phyloP scores from a whole-genome alignment of 2,797 vertebrate species.

The Threskiornis aethiopicus region DNA sequence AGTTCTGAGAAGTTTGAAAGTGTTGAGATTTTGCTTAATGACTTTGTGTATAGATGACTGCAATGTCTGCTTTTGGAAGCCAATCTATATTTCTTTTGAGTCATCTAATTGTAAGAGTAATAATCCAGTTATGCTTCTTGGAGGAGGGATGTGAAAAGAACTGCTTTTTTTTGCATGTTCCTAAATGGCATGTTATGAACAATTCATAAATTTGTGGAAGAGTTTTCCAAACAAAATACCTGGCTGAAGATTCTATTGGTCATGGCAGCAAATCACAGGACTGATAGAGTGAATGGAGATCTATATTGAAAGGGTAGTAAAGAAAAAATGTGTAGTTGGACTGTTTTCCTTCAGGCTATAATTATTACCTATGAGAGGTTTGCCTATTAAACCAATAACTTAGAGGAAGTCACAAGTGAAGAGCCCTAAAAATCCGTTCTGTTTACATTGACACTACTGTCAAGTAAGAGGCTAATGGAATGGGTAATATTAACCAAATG shows the following conservation, averaged over 20 bases:
- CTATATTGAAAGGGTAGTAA: neutral
- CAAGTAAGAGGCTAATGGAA: neutral
- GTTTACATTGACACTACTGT: neutral
- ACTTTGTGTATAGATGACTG: neutral
- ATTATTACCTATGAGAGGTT: neutral
- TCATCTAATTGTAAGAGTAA: neutral
- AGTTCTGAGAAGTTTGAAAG: neutral
- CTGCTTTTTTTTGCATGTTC: neutral
- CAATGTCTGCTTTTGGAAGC: neutral
- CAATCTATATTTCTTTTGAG: neutral
- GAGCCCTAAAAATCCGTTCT: neutral
- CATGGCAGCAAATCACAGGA: neutral
- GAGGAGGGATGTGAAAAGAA: neutral
- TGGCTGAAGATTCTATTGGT: neutral
- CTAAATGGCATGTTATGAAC: neutral
- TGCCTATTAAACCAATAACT: neutral
- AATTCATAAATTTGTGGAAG: neutral
- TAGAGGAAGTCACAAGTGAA: neutral
- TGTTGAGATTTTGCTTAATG: neutral
- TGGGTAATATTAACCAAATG: neutral
- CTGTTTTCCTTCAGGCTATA: neutral
- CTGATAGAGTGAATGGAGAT: neutral
- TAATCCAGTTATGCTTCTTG: neutral
- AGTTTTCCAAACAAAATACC: neutral
- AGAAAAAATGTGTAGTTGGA: neutral